These are phyloP conservation scores for Scylla paramamosain DNA, from an alignment of 1,140 invertebrate species.

Conservation along the genomic window DNA sequence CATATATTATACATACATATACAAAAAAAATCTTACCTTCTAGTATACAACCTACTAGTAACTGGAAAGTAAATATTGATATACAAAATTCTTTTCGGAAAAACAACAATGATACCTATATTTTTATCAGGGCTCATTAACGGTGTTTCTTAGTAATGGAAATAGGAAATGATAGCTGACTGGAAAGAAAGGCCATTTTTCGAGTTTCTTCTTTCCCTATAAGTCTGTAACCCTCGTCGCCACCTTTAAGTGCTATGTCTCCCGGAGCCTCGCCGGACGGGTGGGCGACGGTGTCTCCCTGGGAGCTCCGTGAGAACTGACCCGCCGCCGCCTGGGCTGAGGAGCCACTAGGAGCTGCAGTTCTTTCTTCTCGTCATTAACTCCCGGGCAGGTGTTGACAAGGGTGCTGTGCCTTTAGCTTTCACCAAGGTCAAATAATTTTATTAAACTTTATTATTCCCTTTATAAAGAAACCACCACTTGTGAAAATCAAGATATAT, in stretches of 20 bases:
- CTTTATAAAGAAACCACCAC: slow-evolving; percentile 4
- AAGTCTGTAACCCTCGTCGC: neutral
- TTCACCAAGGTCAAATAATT: slow-evolving; percentile 60
- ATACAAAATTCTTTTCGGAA: neutral
- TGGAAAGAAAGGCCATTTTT: neutral
- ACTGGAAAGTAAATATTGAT: slow-evolving; percentile 9
- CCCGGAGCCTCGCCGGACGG: neutral
- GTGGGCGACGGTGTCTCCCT: neutral
- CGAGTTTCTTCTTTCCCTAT: slow-evolving; percentile 7
- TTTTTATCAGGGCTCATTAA: slow-evolving; percentile 32
- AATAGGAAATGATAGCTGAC: neutral
- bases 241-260: neutral
- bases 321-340: neutral
- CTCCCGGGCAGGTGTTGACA: slow-evolving; percentile 58
- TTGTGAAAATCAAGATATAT: slow-evolving; percentile 15
- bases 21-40: slow-evolving; percentile 66
- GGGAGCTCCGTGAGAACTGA: neutral
- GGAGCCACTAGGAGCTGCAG: slow-evolving; percentile 8
- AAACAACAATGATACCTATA: slow-evolving; percentile 22
- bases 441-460: slow-evolving; percentile 26
- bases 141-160: neutral
- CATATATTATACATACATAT: slow-evolving; percentile 62
- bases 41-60: slow-evolving; percentile 60
- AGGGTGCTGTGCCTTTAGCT: slow-evolving; percentile 70
- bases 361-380: slow-evolving; percentile 39